Percentiles rank a stretch among this genome's conserved stretches.
These are phyloP conservation scores for Melipona bicolor DNA, from an alignment of 2,888 invertebrate genomes.

Conservation along the genomic window DNA sequence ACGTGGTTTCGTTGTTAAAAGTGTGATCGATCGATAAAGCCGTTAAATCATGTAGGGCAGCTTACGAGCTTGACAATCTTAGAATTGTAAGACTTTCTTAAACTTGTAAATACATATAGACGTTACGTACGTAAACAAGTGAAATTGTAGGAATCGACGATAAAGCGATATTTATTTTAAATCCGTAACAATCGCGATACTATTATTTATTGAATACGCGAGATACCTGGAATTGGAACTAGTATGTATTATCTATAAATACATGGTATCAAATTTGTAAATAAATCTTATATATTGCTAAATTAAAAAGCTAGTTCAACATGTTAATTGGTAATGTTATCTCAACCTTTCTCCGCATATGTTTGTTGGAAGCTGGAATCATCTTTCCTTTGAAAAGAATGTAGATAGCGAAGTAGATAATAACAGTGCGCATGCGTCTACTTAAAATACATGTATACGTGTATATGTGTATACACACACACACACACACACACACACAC, in stretches of 20 bases:
- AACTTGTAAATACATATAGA: conserved; percentile 20
- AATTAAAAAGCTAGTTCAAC: conserved; percentile 19
- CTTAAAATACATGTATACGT: no score
- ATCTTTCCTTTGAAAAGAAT: neutral
- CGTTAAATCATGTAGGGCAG: conserved; percentile 17
- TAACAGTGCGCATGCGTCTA: no score
- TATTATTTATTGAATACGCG: conserved; percentile 79
- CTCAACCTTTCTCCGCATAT: neutral
- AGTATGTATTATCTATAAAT: conserved; percentile 58
- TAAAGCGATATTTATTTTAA: conserved; percentile 77
- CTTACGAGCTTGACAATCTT: conserved; percentile 39
- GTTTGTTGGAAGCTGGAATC: neutral
- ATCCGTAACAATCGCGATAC: conserved; percentile 75
- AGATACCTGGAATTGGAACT: conserved; percentile 67
- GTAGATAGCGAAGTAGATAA: neutral
- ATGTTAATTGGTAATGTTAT: neutral
- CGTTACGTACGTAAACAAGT: conserved; percentile 21
- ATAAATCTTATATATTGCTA: conserved; percentile 76
- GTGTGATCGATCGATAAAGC: conserved; percentile 1
- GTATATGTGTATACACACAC: no score
- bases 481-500: no score
- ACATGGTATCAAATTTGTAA: conserved; percentile 76
- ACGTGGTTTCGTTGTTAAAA: neutral
- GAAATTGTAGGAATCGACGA: conserved; percentile 54
- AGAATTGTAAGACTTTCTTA: conserved; percentile 8